These are phyloP conservation scores for Prochilodus magdalenae DNA, from an alignment of 2,113 vertebrate species.

Conservation along the genomic window DNA sequence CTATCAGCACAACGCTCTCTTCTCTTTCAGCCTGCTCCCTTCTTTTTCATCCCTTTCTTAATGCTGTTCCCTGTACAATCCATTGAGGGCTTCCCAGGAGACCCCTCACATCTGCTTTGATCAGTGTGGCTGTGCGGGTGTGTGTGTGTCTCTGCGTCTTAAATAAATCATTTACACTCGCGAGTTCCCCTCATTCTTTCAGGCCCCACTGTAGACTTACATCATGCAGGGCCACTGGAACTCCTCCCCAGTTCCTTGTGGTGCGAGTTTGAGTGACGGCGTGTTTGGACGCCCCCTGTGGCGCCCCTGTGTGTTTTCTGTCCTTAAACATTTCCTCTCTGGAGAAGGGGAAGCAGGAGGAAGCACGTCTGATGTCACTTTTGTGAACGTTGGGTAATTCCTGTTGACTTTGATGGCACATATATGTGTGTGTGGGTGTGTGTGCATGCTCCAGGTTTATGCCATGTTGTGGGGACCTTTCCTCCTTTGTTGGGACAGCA, in stretches of 20 bases:
- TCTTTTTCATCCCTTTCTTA: constrained; percentile 39
- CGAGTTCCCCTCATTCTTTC: constrained; percentile 37
- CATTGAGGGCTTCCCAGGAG: constrained; percentile 38
- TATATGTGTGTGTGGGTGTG: constrained; percentile 9
- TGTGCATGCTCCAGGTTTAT: no score
- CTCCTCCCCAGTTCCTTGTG: not conserved
- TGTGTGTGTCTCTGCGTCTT: constrained; percentile 20
- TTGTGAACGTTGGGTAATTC: constrained; percentile 38
- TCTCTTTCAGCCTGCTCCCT: constrained; percentile 19
- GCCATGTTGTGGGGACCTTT: no score
- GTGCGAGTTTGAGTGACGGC: constrained; percentile 41
- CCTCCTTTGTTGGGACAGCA: no score
- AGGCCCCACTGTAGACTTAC: constrained; percentile 46
- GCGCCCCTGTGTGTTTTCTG: constrained; percentile 27
- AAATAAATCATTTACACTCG: constrained; percentile 48
- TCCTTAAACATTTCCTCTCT: constrained; percentile 52
- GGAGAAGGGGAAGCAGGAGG: constrained; percentile 5
- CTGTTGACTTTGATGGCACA: constrained; percentile 33
- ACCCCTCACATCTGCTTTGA: constrained; percentile 48
- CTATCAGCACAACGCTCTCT: constrained; percentile 4
- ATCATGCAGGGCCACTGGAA: constrained; percentile 43
- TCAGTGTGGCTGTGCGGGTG: constrained; percentile 45
- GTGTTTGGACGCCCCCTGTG: constrained; percentile 37
- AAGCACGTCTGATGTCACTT: constrained; percentile 51
- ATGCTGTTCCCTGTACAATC: constrained; percentile 32